A percentile compares a stretch with the other conserved stretches of the same genome.
Conservation (phyloP, 2,113 vertebrate species). For the Rostratula benghalensis region DNA sequence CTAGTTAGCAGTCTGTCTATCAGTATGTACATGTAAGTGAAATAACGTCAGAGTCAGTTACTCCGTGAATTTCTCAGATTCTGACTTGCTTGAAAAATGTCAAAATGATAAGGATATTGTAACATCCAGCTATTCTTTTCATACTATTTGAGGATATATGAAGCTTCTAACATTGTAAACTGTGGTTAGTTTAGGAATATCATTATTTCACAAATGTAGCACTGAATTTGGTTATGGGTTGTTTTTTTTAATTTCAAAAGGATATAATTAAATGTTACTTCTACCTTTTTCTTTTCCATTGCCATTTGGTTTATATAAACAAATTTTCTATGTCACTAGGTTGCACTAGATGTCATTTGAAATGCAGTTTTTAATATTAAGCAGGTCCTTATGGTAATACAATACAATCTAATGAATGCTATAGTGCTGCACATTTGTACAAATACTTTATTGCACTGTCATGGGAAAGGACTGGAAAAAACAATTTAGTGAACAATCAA, state of each 20-base stretch:
- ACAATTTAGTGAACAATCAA: not conserved
- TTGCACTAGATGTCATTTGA: not conserved
- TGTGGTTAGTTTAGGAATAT: not conserved
- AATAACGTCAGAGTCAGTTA: not conserved
- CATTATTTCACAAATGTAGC: not conserved
- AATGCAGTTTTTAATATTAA: not conserved
- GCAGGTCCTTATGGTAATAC: not conserved
- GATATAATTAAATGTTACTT: not conserved
- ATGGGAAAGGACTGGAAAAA: not conserved
- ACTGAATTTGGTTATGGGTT: not conserved
- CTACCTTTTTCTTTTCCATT: not conserved
- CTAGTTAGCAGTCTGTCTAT: not conserved
- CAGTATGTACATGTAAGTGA: not conserved
- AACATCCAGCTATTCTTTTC: not conserved
- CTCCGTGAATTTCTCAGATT: not conserved
- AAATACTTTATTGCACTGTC: not conserved
- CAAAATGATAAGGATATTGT: not conserved
- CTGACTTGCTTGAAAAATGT: not conserved
- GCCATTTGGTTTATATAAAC: not conserved
- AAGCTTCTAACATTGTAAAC: not conserved
- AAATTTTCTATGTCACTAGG: not conserved
- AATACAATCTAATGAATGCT: not conserved
- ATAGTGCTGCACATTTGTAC: not conserved
- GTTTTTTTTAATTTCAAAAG: not conserved
- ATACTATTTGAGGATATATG: not conserved